Evolutionary conservation across 2,888 invertebrate species (phyloP).

Genomic region (Leucoma salicis): DNA sequence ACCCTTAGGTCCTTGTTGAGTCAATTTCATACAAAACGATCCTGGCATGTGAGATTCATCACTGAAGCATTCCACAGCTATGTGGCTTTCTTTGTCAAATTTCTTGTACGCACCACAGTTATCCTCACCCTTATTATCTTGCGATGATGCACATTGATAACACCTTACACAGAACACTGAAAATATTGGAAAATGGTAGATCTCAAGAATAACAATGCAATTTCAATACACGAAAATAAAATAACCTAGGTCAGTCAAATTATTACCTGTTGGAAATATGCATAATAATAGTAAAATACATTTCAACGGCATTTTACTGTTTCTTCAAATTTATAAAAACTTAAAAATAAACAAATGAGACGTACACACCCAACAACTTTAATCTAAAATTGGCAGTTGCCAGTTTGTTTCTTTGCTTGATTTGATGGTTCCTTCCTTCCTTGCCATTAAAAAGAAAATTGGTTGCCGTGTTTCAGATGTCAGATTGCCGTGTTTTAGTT

Average conservation of each 20-base stretch:
- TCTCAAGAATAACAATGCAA: constrained; percentile 6
- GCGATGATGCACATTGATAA: constrained; percentile 96
- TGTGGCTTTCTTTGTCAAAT: constrained; percentile 92
- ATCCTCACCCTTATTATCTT: constrained; percentile 87
- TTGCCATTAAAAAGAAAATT: no score
- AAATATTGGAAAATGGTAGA: constrained; percentile 33
- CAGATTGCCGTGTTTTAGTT: no score
- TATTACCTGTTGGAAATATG: not conserved
- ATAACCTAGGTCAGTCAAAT: not conserved
- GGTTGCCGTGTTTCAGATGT: no score
- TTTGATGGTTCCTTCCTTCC: no score
- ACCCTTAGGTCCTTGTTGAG: constrained; percentile 96
- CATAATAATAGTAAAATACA: not conserved
- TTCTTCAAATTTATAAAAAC: not conserved
- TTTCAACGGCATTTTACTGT: not conserved
- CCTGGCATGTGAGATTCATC: constrained; percentile 97
- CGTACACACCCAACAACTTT: constrained; percentile 33
- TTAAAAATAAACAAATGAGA: not conserved
- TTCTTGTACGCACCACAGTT: constrained; percentile 94
- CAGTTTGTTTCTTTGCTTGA: no score
- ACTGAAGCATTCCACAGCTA: constrained; percentile 95
- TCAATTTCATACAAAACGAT: constrained; percentile 97
- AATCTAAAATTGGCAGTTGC: no score
- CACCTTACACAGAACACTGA: constrained; percentile 90
- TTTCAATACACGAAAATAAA: not conserved